Percentiles rank a stretch among this genome's conserved stretches.
Evolutionary conservation across 2,797 vertebrate species (phyloP).

Genomic region (Aldrovandia affinis): DNA sequence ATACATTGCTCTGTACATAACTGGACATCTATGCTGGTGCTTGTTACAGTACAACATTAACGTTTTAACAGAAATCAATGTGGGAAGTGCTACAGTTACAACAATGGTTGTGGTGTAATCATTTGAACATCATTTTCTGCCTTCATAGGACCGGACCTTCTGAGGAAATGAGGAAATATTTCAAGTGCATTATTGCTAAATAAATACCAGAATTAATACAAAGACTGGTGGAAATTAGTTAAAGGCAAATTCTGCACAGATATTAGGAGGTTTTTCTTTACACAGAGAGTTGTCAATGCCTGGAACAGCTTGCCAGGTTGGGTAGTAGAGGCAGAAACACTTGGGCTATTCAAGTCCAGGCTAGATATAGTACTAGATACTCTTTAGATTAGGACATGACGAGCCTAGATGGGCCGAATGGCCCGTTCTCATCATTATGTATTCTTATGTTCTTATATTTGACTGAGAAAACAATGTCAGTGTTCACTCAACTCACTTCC

Average conservation of each 20-base stretch:
- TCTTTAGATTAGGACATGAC: too few species aligned
- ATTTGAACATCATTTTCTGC: background rate
- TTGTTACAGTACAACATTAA: too few species aligned
- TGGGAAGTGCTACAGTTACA: background rate
- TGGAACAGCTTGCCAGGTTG: too few species aligned
- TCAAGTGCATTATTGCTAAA: background rate
- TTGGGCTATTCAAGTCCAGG: too few species aligned
- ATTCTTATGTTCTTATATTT: too few species aligned
- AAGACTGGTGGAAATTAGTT: background rate
- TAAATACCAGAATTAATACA: constrained; percentile 6
- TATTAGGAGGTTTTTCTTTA: too few species aligned
- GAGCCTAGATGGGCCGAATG: too few species aligned
- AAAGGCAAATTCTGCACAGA: too few species aligned
- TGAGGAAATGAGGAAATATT: background rate
- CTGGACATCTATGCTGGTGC: background rate
- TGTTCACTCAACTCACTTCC: background rate
- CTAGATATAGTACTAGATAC: too few species aligned
- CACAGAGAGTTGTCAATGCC: too few species aligned
- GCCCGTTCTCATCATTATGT: too few species aligned
- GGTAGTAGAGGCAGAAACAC: too few species aligned
- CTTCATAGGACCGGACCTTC: background rate
- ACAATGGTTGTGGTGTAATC: background rate
- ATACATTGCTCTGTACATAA: background rate
- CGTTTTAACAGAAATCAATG: background rate
- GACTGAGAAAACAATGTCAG: background rate